Evolutionary conservation across 2,888 invertebrate genomes (phyloP), one percentile per base, ranked within the genome.

Genomic region (Dusona sp.): DNA sequence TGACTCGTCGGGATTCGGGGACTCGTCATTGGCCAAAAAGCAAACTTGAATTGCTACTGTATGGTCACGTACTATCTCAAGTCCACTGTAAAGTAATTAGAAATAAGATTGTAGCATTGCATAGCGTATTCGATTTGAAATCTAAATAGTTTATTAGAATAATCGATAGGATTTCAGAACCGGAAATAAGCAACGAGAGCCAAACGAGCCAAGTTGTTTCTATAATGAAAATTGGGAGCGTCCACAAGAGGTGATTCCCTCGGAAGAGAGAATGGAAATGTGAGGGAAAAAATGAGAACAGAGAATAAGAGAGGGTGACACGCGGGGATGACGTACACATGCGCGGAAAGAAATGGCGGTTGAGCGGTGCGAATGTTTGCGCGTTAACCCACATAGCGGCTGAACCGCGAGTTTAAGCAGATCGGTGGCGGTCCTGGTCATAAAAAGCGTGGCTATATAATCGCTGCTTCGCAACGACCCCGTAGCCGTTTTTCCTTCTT

Each of bases 321-420:
- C 67, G 64, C 73, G 45, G 45, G 64, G 79, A 61, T 29, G 42
- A 75, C 42, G 19, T 22, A 22, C 65, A 29, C 48, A 65, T 29
- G 74, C 57, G 68, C 72, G 72, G 33, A 77, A 51, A 38, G 51
- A 42, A 82, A 75, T 70, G 54, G 57, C 82, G 45, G 45, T 75
- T 29, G 54, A 75, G 70, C 73, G 48, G 73, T 25, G 68, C 73
- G 79, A 75, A 70, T 33, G 79, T 80, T 84, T 57, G 57, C 57
- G 13, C 80, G 77, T 84, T 84, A 84, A 84, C 84, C 84, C 77
- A 84, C 74, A 80, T 84, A 84, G 61, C 84, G 80, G 80, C 57
- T 73, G 42, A 70, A 75, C 57, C 72, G 45, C 70, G 80, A 68
- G 29, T 84, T 78, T 78, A 38, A 72, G 72, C 75, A 75, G 84